Base-by-base conservation (phyloP, 2,888 invertebrate genomes). In the Cataglyphis cursor region DNA sequence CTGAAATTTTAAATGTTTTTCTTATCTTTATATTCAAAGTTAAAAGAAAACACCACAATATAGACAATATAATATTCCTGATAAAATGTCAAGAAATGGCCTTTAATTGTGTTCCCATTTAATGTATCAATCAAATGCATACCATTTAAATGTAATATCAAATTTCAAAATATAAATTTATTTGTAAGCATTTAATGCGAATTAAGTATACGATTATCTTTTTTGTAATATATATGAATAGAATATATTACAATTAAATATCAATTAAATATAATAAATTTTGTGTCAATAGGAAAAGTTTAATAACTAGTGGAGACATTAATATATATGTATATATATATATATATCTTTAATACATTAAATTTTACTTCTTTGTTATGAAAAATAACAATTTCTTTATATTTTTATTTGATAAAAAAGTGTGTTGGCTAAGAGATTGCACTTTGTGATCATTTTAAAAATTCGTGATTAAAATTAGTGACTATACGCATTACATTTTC, bases 361-460 rank as follows among this genome's bases (percentile, higher is more conserved):
- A 92, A 92, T 88, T 91, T 93, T 90, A 92, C 85, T 87, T 90
- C 89, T 93, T 94, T 91, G 85, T 94, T 94, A 94, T 94, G 94
- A 94, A 94, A 94, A 94, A 94, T 95, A 95, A 94, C 94, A 94
- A 94, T 93, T 94, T 94, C 90, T 93, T 93, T 93, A 93, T 93
- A 93, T 92, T 92, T 91, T 91, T 91, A 89, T 91, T 92, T 91
- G 90, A 93, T 94, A 94, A 94, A 93, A 94, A 94, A 94, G 91
- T 93, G 92, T 92, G 92, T 93, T 93, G 93, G 93, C 94, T 94
- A 94, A 94, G 93, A 94, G 94, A 94, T 94, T 94, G 94, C 94
- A 94, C 94, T 94, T 95, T 93, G 94, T 94, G 94, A 94, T 94
- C 92, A 93, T 94, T 91, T 93, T 94, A 94, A 92, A 93, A 93